These are phyloP conservation scores for Harpalus rubripes DNA, from an alignment of 2,888 invertebrate genomes.

Conservation along the genomic window DNA sequence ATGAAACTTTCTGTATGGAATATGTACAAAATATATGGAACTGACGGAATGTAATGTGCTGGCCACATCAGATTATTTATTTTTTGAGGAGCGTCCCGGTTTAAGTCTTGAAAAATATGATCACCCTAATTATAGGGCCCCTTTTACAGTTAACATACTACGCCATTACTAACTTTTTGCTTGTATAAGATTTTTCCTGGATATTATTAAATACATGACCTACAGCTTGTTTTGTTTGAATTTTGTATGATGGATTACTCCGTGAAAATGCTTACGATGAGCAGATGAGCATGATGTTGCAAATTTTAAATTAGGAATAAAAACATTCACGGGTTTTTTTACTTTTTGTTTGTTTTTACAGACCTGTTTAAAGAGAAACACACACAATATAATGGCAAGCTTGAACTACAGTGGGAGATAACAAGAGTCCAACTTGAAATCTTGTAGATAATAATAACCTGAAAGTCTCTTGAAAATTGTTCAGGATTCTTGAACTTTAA, in stretches of 20 bases:
- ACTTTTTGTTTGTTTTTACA: not conserved
- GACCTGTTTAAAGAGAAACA: not conserved
- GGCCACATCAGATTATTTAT: too few species aligned
- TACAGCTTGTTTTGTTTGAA: not conserved
- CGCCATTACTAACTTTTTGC: not conserved
- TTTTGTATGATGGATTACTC: not conserved
- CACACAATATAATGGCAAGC: not conserved
- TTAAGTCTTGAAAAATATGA: too few species aligned
- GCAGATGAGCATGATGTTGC: not conserved
- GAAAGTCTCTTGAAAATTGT: not conserved
- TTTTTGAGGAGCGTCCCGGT: too few species aligned
- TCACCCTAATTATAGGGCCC: too few species aligned
- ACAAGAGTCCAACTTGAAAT: too few species aligned
- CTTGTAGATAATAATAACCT: not conserved
- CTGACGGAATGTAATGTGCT: too few species aligned
- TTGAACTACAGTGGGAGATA: not conserved
- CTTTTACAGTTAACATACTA: too few species aligned
- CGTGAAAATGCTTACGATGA: constrained; percentile 1
- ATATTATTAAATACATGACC: not conserved
- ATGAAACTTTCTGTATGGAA: too few species aligned
- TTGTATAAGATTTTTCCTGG: not conserved
- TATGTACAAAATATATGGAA: too few species aligned
- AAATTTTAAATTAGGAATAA: not conserved
- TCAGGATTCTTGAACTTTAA: not conserved
- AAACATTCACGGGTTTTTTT: not conserved